A percentile compares a stretch with the other conserved stretches of the same genome.
These are phyloP conservation scores for Synchiropus splendidus DNA, from an alignment of 2,113 vertebrate species.

Conservation along the genomic window DNA sequence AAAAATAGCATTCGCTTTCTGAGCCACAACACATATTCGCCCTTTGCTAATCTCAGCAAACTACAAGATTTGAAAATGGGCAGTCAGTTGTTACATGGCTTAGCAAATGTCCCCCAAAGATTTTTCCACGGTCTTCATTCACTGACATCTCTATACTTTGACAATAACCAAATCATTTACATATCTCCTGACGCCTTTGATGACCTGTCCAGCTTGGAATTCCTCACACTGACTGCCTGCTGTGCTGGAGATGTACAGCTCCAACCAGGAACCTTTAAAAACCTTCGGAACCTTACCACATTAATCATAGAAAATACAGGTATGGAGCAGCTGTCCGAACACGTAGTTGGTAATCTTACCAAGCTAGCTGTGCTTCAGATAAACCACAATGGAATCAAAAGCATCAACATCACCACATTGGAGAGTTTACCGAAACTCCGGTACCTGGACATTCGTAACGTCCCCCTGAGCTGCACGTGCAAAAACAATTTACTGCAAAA, in stretches of 20 bases:
- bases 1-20: slow-evolving; percentile 46
- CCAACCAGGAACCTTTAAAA: slow-evolving; percentile 72
- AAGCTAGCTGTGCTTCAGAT: slow-evolving; percentile 50
- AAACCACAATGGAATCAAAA: slow-evolving; percentile 69
- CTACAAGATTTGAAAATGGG: slow-evolving; percentile 59
- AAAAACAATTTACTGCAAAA: slow-evolving; percentile 56
- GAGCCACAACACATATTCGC: slow-evolving; percentile 11
- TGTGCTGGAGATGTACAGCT: slow-evolving; percentile 57
- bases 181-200: slow-evolving; percentile 65
- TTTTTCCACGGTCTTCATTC: slow-evolving; percentile 61
- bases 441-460: slow-evolving; percentile 73
- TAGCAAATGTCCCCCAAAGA: slow-evolving; percentile 38
- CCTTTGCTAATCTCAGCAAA: slow-evolving; percentile 57
- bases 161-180: slow-evolving; percentile 55
- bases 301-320: slow-evolving; percentile 72
- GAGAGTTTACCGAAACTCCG: slow-evolving; percentile 54
- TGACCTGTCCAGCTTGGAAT: slow-evolving; percentile 61
- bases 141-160: slow-evolving; percentile 55
- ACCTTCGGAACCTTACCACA: slow-evolving; percentile 56
- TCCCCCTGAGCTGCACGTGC: slow-evolving; percentile 73
- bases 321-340: slow-evolving; percentile 62
- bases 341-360: slow-evolving; percentile 75
- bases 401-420: slow-evolving; percentile 47
- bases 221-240: slow-evolving; percentile 63
- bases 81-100: slow-evolving; percentile 51